Evolutionary conservation across 2,888 invertebrate genomes (phyloP).

Genomic region (Cacoxenus indagator): DNA sequence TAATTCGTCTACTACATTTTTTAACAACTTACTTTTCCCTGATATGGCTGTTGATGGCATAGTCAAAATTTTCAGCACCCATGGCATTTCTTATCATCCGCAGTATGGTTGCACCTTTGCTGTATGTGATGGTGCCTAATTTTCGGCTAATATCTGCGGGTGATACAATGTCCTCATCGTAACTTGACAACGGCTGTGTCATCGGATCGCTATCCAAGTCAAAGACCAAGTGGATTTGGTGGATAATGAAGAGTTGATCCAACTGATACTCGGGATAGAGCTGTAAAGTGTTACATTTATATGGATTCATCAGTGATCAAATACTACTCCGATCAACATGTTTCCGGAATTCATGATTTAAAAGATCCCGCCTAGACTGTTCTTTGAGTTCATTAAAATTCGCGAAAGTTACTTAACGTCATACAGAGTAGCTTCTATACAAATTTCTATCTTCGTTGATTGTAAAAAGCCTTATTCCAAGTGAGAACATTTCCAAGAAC

Average conservation of each 20-base stretch:
- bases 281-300: constrained; percentile 70
- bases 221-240: constrained; percentile 78
- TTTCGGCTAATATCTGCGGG: constrained; percentile 74
- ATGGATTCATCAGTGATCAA: no score
- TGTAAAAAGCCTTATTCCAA: no score
- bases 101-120: constrained; percentile 77
- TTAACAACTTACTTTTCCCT: constrained; percentile 71
- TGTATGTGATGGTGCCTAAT: constrained; percentile 76
- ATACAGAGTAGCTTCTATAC: constrained; percentile 48
- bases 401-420: no score
- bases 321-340: no score
- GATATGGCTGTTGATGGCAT: constrained; percentile 74
- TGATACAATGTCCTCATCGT: constrained; percentile 72
- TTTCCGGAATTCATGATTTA: no score
- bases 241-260: constrained; percentile 78
- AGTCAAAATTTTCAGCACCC: constrained; percentile 72
- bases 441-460: constrained; percentile 69
- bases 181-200: constrained; percentile 74
- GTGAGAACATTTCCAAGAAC: no score
- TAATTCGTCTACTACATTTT: not conserved
- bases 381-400: no score
- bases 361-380: no score
- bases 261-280: constrained; percentile 77
- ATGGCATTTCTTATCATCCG: constrained; percentile 79
- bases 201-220: constrained; percentile 73